A percentile compares a stretch with the other conserved stretches of the same genome.
Conservation (phyloP, 1,140 invertebrate species). For the Aphaenogaster floridana region DNA sequence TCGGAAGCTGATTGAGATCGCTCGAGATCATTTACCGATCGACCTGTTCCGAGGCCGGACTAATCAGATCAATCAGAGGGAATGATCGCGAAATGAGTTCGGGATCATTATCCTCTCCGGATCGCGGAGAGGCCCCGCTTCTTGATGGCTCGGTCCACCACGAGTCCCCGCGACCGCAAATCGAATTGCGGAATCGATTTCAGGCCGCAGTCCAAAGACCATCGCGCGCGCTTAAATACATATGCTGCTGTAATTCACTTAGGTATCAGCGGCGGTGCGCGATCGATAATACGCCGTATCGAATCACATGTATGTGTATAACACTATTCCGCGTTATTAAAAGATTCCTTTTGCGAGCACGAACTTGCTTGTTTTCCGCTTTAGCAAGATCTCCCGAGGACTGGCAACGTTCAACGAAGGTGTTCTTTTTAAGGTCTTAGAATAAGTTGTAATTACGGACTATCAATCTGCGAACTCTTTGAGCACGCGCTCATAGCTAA, state of each 20-base stretch:
- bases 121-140: conserved; percentile 17
- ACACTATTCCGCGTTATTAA: conserved; percentile 31
- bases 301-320: background rate
- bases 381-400: background rate
- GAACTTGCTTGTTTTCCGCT: background rate
- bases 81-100: conserved; percentile 82
- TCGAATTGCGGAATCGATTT: conserved; percentile 82
- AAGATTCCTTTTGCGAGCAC: conserved; percentile 20
- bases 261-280: conserved; percentile 3
- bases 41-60: conserved; percentile 80
- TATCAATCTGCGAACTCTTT: background rate
- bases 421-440: background rate
- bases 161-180: conserved; percentile 80
- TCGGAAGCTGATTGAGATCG: conserved; percentile 86
- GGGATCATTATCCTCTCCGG: conserved; percentile 81
- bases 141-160: conserved; percentile 66
- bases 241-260: conserved; percentile 46
- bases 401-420: conserved; percentile 21
- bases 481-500: background rate
- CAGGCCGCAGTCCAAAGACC: conserved; percentile 34
- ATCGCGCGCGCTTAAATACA: conserved; percentile 64
- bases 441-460: background rate
- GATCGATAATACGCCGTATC: conserved; percentile 46
- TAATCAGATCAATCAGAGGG: conserved; percentile 87
- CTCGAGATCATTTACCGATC: conserved; percentile 85